phyloP scores from a whole-genome alignment of 1,140 invertebrate genomes.

The Nymphalis io region DNA sequence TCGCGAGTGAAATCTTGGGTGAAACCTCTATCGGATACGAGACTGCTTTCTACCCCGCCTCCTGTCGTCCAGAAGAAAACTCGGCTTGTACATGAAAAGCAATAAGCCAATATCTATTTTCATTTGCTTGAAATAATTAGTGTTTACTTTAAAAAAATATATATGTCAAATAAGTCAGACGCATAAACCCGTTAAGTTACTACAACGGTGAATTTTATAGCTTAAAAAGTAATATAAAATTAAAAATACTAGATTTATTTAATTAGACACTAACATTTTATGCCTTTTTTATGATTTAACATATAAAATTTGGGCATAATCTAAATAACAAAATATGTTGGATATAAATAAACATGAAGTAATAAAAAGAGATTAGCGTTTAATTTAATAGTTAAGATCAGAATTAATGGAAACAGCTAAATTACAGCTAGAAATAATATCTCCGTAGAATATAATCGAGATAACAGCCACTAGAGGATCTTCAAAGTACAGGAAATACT shows the following conservation, averaged over 20 bases:
- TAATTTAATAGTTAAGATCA: neutral
- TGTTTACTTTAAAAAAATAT: slow-evolving; percentile 6
- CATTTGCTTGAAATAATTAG: slow-evolving; percentile 7
- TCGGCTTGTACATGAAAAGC: slow-evolving; percentile 34
- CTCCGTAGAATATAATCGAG: slow-evolving; percentile 6
- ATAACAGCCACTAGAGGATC: neutral
- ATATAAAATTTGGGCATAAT: slow-evolving; percentile 20
- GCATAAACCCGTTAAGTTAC: slow-evolving; percentile 1
- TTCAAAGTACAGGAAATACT: slow-evolving; percentile 7
- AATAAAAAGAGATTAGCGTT: slow-evolving; percentile 11
- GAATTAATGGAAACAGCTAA: slow-evolving; percentile 4
- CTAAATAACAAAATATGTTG: slow-evolving; percentile 19
- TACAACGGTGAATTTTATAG: slow-evolving; percentile 25
- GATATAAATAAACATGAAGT: slow-evolving; percentile 17
- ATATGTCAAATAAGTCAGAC: slow-evolving; percentile 12
- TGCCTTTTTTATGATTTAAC: slow-evolving; percentile 20
- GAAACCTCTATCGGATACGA: slow-evolving; percentile 72
- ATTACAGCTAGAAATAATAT: slow-evolving; percentile 12
- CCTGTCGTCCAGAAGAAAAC: slow-evolving; percentile 58
- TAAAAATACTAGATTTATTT: slow-evolving; percentile 18
- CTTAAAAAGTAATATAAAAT: neutral
- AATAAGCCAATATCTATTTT: neutral
- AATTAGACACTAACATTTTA: slow-evolving; percentile 19
- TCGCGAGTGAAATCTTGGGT: slow-evolving; percentile 69
- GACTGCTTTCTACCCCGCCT: slow-evolving; percentile 75